Conservation (phyloP, 2,113 vertebrate genomes). For the Maccullochella peelii region DNA sequence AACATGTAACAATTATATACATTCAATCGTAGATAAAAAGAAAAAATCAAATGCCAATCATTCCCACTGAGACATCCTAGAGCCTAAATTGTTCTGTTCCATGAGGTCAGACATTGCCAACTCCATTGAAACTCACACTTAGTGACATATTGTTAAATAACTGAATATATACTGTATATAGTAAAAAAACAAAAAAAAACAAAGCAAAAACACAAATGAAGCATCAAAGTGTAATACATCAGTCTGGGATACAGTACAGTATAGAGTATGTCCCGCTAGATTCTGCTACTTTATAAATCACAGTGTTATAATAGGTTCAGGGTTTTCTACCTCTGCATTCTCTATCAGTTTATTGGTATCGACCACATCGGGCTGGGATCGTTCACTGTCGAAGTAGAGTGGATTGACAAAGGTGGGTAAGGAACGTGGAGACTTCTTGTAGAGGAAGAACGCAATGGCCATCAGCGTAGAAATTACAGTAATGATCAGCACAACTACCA, state of each 20-base stretch:
- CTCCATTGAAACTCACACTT: constrained; percentile 53
- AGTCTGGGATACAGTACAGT: constrained; percentile 17
- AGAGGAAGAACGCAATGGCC: constrained; percentile 56
- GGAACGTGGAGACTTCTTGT: constrained; percentile 67
- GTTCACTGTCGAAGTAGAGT: constrained; percentile 72
- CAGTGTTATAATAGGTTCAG: constrained; percentile 75
- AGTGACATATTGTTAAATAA: constrained; percentile 73
- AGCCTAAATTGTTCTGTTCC: constrained; percentile 70
- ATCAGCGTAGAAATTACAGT: constrained; percentile 35
- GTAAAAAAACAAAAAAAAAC: constrained; percentile 26
- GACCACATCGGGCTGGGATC: constrained; percentile 72
- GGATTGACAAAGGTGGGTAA: constrained; percentile 79
- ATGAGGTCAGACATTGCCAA: constrained; percentile 49
- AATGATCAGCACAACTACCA: constrained; percentile 71
- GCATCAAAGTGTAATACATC: constrained; percentile 43
- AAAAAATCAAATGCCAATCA: constrained; percentile 45
- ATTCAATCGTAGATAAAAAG: constrained; percentile 49
- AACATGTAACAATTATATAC: constrained; percentile 55
- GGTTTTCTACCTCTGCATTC: constrained; percentile 69
- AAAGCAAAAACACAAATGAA: constrained; percentile 32
- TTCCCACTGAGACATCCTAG: constrained; percentile 64
- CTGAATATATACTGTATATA: constrained; percentile 52
- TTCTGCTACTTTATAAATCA: constrained; percentile 44
- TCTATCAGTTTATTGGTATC: constrained; percentile 80
- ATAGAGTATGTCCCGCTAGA: constrained; percentile 25